These are phyloP conservation scores for Aphidius ervi DNA, from an alignment of 1,140 invertebrate genomes.

Conservation along the genomic window DNA sequence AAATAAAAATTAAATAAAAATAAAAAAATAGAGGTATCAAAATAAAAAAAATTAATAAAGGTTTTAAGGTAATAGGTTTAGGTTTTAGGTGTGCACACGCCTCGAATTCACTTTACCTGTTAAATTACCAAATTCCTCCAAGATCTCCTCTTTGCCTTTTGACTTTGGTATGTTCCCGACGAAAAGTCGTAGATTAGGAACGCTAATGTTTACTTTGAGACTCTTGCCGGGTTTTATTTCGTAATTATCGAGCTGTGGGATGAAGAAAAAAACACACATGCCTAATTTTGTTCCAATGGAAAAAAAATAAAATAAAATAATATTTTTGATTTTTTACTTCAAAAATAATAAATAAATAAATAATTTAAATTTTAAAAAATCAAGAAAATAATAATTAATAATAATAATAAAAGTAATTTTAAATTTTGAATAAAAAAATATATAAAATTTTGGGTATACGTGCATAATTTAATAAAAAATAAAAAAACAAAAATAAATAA, in stretches of 20 bases:
- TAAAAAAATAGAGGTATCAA: neutral
- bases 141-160: conserved; percentile 99
- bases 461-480: conserved; percentile 11
- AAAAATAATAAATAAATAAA: conserved; percentile 26
- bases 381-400: conserved; percentile 32
- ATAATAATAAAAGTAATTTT: conserved; percentile 27
- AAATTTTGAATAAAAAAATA: conserved; percentile 30
- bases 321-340: conserved; percentile 25
- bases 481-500: conserved; percentile 24
- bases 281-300: conserved; percentile 58
- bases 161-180: conserved; percentile 99
- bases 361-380: conserved; percentile 25
- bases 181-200: conserved; percentile 99
- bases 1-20: conserved; percentile 20
- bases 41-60: too few species aligned
- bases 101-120: conserved; percentile 89
- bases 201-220: conserved; percentile 99
- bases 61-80: conserved; percentile 39
- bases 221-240: conserved; percentile 99
- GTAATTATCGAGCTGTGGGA: conserved; percentile 97
- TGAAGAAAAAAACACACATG: conserved; percentile 63
- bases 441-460: conserved; percentile 1
- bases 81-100: conserved; percentile 52
- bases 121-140: conserved; percentile 99
- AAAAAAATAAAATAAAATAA: conserved; percentile 18